Base-by-base conservation (phyloP, 2,888 invertebrate species). In the Andrena flavipes region DNA sequence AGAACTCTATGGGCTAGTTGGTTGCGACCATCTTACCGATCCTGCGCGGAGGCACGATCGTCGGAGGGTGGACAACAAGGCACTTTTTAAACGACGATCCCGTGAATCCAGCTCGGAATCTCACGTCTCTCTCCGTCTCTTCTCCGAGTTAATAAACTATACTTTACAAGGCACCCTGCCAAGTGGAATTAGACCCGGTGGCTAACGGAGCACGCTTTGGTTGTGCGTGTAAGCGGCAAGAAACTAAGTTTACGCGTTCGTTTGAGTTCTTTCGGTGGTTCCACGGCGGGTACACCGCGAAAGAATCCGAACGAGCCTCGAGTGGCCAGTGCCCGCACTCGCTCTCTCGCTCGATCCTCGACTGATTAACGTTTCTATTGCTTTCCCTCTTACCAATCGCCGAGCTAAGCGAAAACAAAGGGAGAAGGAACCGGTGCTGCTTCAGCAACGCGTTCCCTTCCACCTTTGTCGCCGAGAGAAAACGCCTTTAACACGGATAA, bases 271-370 rank as follows among this genome's bases (percentile, higher is more conserved):
- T 10, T 20, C 35, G 23, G 42, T 23, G 20, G n/a, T 35, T 20
- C 30, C 30, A 30, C 7, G 30, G 60, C 16, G 20, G 8, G 29
- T 35, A 62, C 23, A 51, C 10, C 20, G 56, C 56, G 56, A 23
- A 60, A 62, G 62, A 62, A 33, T 35, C 8, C 33, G 33, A 70
- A 70, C 26, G 26, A 70, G 30, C 51, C 42, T 59, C 64, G 64
- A 59, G 33, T 54, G n/a, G 75, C 64, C 65, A 83, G 84, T 84
- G 84, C 84, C 84, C 20, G 84, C 84, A 84, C 84, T 84, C 70
- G 69, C 64, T 64, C 10, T 20, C 68, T 63, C 63, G 51, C 77
- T 77, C 70, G 69, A 63, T 82, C 83, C 48, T 35, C 67, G 20
- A 16, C 48, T 33, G 54, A 71, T 13, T 7, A 3, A 3, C 51